phyloP scores from a whole-genome alignment of 30 jellyfish, hydroid and myxozoan genomes.

The Pelagia noctiluca region DNA sequence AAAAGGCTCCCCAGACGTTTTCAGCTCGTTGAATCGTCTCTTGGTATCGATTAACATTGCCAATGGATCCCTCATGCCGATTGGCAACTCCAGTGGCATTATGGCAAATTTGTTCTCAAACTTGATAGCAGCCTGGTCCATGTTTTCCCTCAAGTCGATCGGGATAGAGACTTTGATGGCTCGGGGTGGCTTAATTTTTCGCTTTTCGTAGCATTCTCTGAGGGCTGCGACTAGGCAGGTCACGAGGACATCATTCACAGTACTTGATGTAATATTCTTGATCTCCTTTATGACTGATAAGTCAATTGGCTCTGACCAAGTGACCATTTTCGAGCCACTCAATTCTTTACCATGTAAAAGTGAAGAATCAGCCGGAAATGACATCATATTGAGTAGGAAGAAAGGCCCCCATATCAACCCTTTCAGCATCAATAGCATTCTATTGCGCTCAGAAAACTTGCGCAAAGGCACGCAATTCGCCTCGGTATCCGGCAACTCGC shows the following conservation, averaged over 20 bases:
- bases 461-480: slow-evolving; percentile 56
- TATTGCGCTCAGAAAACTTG: slow-evolving; percentile 68
- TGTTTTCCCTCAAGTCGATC: slow-evolving; percentile 71
- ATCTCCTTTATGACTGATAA: slow-evolving; percentile 63
- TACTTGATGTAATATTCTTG: slow-evolving; percentile 55
- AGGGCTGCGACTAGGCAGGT: slow-evolving; percentile 66
- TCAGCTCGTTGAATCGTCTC: slow-evolving; percentile 55
- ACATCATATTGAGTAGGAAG: slow-evolving; percentile 43
- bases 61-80: slow-evolving; percentile 23
- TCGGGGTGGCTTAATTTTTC: slow-evolving; percentile 7
- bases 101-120: slow-evolving; percentile 73
- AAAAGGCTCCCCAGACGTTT: slow-evolving; percentile 88
- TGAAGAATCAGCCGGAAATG: slow-evolving; percentile 55
- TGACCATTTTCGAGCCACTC: slow-evolving; percentile 64
- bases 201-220: slow-evolving; percentile 32
- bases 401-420: slow-evolving; percentile 81
- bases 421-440: slow-evolving; percentile 45
- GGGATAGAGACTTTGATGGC: slow-evolving; percentile 70
- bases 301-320: slow-evolving; percentile 85
- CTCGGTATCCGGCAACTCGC: slow-evolving; percentile 64
- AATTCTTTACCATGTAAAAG: slow-evolving; percentile 60
- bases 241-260: slow-evolving; percentile 86
- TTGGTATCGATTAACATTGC: slow-evolving; percentile 56
- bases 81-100: slow-evolving; percentile 63
- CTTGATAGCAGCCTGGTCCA: slow-evolving; percentile 61